Evolutionary conservation across 2,888 invertebrate genomes (phyloP).

Genomic region (Athrips mouffetella): DNA sequence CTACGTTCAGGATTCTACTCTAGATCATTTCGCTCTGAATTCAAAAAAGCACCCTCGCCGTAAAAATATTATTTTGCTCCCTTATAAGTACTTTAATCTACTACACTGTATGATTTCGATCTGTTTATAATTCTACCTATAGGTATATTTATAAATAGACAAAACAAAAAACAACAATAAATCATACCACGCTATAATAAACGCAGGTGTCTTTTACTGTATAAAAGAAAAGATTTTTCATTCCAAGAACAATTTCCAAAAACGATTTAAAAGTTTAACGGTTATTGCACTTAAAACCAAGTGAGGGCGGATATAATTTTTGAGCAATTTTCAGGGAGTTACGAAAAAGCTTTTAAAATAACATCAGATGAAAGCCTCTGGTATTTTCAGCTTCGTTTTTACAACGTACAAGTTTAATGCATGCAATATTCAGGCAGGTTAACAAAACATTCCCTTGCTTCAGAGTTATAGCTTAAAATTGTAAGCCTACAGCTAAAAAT

Average conservation of each 20-base stretch:
- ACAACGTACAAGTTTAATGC: constrained; percentile 32
- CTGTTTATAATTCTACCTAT: too few species aligned
- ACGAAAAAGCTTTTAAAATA: constrained; percentile 28
- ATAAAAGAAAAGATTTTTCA: constrained; percentile 10
- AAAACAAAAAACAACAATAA: too few species aligned
- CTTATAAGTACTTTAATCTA: too few species aligned
- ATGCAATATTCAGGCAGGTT: constrained; percentile 34
- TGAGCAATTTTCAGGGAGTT: constrained; percentile 4
- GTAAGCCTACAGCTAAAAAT: constrained; percentile 13
- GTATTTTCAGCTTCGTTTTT: constrained; percentile 28
- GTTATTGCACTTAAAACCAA: background rate
- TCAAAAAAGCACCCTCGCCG: too few species aligned
- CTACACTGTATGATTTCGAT: too few species aligned
- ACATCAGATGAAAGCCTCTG: constrained; percentile 21
- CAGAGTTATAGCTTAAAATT: constrained; percentile 13
- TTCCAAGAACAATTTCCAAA: background rate
- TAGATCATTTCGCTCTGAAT: too few species aligned
- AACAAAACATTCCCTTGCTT: constrained; percentile 22
- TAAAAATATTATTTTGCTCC: too few species aligned
- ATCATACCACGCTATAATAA: too few species aligned
- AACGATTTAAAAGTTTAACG: background rate
- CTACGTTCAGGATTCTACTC: too few species aligned
- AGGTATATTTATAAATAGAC: too few species aligned
- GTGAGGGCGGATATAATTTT: background rate
- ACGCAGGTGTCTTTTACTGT: constrained; percentile 50